phyloP scores from a whole-genome alignment of 2,888 invertebrate genomes.

The Alitta virens region DNA sequence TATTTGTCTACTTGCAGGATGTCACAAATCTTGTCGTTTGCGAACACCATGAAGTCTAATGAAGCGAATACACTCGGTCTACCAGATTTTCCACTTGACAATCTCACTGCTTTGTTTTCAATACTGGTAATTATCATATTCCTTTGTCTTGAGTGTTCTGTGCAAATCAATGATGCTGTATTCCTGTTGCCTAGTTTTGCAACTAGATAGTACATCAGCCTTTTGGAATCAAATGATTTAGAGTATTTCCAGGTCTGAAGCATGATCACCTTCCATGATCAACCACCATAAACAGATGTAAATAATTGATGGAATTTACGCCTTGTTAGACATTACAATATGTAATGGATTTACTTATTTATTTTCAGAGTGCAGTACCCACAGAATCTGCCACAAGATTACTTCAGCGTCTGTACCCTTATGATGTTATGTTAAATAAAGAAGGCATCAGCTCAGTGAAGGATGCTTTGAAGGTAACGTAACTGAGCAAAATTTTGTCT shows the following conservation, averaged over 20 bases:
- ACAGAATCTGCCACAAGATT: conserved; percentile 68
- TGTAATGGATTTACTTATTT: too few relatives aligned
- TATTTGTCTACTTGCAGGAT: conserved; percentile 51
- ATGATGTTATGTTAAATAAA: conserved; percentile 72
- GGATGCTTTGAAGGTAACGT: conserved; percentile 64
- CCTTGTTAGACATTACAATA: too few relatives aligned
- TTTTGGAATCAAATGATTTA: too few relatives aligned
- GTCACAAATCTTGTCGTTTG: conserved; percentile 72
- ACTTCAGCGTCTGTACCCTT: conserved; percentile 79
- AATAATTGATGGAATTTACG: too few relatives aligned
- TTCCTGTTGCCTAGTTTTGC: too few relatives aligned
- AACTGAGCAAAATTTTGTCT: too few relatives aligned
- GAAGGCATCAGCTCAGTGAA: conserved; percentile 75
- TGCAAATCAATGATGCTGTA: too few relatives aligned
- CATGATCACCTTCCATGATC: too few relatives aligned
- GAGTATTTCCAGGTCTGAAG: too few relatives aligned
- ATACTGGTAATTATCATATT: conserved; percentile 64
- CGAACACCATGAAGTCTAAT: conserved; percentile 74
- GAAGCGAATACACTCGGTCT: conserved; percentile 72
- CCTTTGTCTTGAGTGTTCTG: conserved; percentile 65
- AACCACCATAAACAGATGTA: too few relatives aligned
- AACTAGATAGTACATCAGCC: too few relatives aligned
- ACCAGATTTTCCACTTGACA: conserved; percentile 89
- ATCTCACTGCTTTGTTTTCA: conserved; percentile 67
- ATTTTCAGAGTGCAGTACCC: conserved; percentile 70